Base-by-base conservation (phyloP, 2,888 invertebrate genomes). In the Tenthredo livida region DNA sequence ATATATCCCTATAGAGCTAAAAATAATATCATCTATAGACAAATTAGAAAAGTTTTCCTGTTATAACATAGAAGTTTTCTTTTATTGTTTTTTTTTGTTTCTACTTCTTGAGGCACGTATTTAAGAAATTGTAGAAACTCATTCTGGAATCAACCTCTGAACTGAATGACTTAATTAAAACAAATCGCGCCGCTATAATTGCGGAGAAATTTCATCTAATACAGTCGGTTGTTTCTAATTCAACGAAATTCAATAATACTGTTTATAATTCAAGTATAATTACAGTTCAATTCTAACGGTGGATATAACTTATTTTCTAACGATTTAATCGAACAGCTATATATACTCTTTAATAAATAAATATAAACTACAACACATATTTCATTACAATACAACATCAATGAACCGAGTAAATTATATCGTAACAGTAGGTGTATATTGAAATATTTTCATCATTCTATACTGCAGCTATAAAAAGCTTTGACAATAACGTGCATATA, bases 171-270 rank as follows among this genome's bases (percentile, higher is more conserved):
- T 54, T 54, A 78, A 58, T 78, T 78, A 58, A 78, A 54, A 43
- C 25, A 58, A 78, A 78, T 37, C n/a, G 33, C 43, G 21, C 58
- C n/a, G 25, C 37, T n/a, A 17, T 58, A 78, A 78, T 78, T 78
- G 78, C 78, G 78, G 78, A 78, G 78, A 78, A 78, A 78, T 78
- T 78, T 25, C 58, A 70, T 37, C 67, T 29, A 33, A 17, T 21
- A 15, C 15, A 73, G 73, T 40, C 43, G 25, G 21, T 50, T 33
- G 29, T 33, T 17, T 72, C 33, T 43, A n/a, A 5, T 73, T 43
- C 40, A 73, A 75, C 25, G 47, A 75, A 75, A 47, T 47, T 75
- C 25, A 75, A 75, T 75, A n/a, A 10, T 47, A 37, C 37, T 37
- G 75, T 75, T 37, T 61, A 29, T 61, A 29, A 29, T 61, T 6